Conservation (phyloP, 2,797 vertebrate genomes). For the Hephaestus fuliginosus region DNA sequence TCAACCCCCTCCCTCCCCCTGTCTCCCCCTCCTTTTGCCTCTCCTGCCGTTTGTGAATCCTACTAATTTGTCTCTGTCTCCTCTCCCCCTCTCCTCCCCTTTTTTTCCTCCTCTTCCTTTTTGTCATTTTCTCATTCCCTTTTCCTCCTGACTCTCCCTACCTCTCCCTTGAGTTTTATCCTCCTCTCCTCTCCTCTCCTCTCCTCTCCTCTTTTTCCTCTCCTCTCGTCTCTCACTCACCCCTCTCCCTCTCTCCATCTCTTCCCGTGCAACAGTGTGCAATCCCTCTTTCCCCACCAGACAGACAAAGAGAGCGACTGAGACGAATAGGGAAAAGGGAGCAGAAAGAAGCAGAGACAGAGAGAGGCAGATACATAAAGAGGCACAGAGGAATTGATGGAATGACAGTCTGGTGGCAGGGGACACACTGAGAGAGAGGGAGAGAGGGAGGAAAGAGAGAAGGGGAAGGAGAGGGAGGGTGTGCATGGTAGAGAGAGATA, state of each 20-base stretch:
- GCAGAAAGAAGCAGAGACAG: constrained; percentile 50
- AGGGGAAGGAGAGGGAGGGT: constrained; percentile 28
- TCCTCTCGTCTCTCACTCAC: neutral
- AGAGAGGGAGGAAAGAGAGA: constrained; percentile 21
- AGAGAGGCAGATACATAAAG: constrained; percentile 72
- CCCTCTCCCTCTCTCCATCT: constrained; percentile 19
- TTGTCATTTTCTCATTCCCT: constrained; percentile 16
- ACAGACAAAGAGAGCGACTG: constrained; percentile 70
- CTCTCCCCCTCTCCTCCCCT: neutral
- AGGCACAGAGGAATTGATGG: constrained; percentile 77
- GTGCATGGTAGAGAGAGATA: constrained; percentile 45
- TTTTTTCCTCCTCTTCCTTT: constrained; percentile 4
- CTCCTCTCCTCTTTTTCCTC: neutral
- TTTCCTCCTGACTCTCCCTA: neutral
- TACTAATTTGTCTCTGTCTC: constrained; percentile 54
- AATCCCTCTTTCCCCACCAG: constrained; percentile 67
- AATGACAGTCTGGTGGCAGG: constrained; percentile 73
- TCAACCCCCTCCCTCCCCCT: neutral
- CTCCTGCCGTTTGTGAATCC: constrained; percentile 36
- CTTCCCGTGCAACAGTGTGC: constrained; percentile 78
- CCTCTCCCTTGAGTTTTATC: constrained; percentile 29
- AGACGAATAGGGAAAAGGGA: constrained; percentile 59
- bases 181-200: neutral
- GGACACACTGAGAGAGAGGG: constrained; percentile 43
- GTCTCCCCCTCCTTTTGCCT: constrained; percentile 20